Evolutionary conservation across 2,888 invertebrate genomes (phyloP), one percentile per base, ranked within the genome.

Genomic region (Erebia epiphron): DNA sequence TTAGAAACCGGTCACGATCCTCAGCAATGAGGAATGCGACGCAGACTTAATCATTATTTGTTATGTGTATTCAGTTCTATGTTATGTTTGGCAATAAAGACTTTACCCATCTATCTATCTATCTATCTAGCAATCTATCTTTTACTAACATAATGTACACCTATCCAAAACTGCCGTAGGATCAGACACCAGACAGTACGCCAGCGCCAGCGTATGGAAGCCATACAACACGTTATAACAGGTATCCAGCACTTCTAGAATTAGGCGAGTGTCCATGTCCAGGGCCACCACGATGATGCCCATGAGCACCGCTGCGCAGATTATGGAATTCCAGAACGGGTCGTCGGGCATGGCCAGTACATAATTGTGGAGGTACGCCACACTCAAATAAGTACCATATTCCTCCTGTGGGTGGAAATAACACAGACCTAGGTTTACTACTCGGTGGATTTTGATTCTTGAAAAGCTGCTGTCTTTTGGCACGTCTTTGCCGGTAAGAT

Each of bases 361-460:
- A 71, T 78, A 81, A 9, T 76, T 74, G 10, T 78, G 21, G 1
- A 84, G 16, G 14, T 80, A 77, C 0, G 75, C 68, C 0, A 63
- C 54, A 0, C 81, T 81, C 84, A 84, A 88, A 85, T 86, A 86
- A 1, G 75, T 67, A 0, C 81, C 78, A 64, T 90, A 84, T n/a
- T 79, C 76, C 1, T 75, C 71, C 90, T 90, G 75, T 26, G 79
- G 74, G 75, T 26, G 79, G 74, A 64, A 11, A 56, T 11, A 14
- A n/a, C n/a, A n/a, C n/a, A n/a, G n/a, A n/a, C n/a, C n/a, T n/a
- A 35, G 9, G 13, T 57, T 11, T 35, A 4, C 4, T 26, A n/a
- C n/a, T n/a, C n/a, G n/a, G n/a, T n/a, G n/a, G 26, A 21, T 1
- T 18, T 11, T 57, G 2, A 14, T 16, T 26, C 26, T 26, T 26